phyloP scores from a whole-genome alignment of 2,797 vertebrate genomes.

The Phrynocephalus forsythii region DNA sequence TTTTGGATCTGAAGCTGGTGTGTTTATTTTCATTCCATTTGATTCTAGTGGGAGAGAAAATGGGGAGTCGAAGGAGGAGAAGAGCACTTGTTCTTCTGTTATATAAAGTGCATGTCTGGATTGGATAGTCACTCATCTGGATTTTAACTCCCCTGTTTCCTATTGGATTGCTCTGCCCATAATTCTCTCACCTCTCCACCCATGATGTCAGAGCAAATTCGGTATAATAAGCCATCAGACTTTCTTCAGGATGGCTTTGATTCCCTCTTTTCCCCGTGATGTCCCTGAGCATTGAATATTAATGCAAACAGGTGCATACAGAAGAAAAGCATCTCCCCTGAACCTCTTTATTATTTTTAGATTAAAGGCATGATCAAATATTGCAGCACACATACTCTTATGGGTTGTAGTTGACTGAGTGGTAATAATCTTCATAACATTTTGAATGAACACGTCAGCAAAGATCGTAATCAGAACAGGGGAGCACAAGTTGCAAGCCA shows the following conservation, averaged over 20 bases:
- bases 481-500: constrained; percentile 2
- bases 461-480: not conserved
- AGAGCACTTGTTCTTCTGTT: no score
- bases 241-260: not conserved
- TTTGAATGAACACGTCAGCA: constrained; percentile 3
- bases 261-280: not conserved
- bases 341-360: not conserved
- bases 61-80: no score
- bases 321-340: not conserved
- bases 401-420: not conserved
- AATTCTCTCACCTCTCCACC: not conserved
- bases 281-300: not conserved
- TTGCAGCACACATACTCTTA: not conserved
- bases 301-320: not conserved
- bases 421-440: constrained; percentile 3
- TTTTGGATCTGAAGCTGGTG: no score
- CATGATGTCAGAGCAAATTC: not conserved
- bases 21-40: no score
- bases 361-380: not conserved
- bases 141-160: not conserved
- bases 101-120: no score
- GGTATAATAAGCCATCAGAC: not conserved
- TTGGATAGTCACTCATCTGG: not conserved
- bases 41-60: no score
- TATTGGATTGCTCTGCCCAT: not conserved